A percentile compares a stretch with the other conserved stretches of the same genome.
Evolutionary conservation across 2,888 invertebrate species (phyloP).

Genomic region (Synanthedon formicaeformis): DNA sequence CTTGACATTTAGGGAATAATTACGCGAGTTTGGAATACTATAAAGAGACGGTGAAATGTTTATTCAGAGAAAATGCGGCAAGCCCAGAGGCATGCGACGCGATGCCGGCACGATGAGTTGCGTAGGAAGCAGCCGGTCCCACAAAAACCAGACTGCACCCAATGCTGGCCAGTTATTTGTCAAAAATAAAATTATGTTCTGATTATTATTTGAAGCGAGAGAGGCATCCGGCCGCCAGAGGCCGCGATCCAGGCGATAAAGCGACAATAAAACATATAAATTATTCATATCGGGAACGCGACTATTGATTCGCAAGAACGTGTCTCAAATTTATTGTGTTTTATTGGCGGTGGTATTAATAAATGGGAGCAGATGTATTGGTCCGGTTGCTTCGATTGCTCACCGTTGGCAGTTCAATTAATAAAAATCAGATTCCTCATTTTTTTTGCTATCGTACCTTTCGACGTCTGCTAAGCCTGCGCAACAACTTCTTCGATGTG

Average conservation of each 20-base stretch:
- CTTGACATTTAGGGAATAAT: slow-evolving; percentile 19
- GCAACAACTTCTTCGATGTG: not conserved
- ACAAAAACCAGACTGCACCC: slow-evolving; percentile 40
- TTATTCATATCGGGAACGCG: slow-evolving; percentile 55
- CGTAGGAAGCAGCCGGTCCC: slow-evolving; percentile 16
- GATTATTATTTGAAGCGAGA: slow-evolving; percentile 57
- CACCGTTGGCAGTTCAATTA: slow-evolving; percentile 47
- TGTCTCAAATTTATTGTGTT: slow-evolving; percentile 59
- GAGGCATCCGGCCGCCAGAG: slow-evolving; percentile 28
- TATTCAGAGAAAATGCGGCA: slow-evolving; percentile 28
- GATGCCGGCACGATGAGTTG: slow-evolving; percentile 5
- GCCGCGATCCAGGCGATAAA: slow-evolving; percentile 57
- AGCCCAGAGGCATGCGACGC: slow-evolving; percentile 26
- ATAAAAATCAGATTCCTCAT: slow-evolving; percentile 51
- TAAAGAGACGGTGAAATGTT: slow-evolving; percentile 26
- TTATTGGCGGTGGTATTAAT: slow-evolving; percentile 58
- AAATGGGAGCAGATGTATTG: slow-evolving; percentile 60
- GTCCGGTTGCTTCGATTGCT: slow-evolving; percentile 20
- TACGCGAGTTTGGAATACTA: slow-evolving; percentile 31
- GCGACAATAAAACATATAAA: slow-evolving; percentile 67
- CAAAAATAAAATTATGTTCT: slow-evolving; percentile 64
- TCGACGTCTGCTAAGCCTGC: not conserved
- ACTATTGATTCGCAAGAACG: slow-evolving; percentile 68
- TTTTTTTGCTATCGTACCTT: slow-evolving; percentile 11
- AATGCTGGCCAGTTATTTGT: slow-evolving; percentile 58